Conservation (phyloP, 1,140 invertebrate species). For the Magallana angulata region DNA sequence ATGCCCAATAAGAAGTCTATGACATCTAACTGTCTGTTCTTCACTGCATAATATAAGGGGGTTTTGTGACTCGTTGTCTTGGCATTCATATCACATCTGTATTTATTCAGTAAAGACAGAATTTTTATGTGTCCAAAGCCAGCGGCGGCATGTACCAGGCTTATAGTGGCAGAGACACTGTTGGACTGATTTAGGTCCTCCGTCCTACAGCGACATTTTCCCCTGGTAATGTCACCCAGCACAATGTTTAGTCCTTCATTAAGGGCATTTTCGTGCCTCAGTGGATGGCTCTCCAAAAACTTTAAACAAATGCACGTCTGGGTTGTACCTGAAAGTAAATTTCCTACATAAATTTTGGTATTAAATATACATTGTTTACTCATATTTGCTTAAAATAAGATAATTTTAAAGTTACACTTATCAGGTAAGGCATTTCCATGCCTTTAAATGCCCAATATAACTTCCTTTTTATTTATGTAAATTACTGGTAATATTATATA, state of each 20-base stretch:
- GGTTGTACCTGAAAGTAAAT: not conserved
- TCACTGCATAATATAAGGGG: conserved; percentile 16
- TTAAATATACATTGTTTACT: not conserved
- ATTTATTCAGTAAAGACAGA: conserved; percentile 8
- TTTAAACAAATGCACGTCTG: not conserved
- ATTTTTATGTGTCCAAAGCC: not conserved
- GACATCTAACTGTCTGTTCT: not conserved
- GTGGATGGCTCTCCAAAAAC: conserved; percentile 9
- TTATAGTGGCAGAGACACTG: not conserved
- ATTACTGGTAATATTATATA: no score
- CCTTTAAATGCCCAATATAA: no score
- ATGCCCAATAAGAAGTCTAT: conserved; percentile 45
- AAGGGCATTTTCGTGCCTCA: conserved; percentile 6
- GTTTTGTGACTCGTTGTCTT: not conserved
- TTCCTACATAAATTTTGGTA: not conserved
- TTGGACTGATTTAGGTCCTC: not conserved
- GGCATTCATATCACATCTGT: conserved; percentile 12
- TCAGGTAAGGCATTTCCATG: not conserved
- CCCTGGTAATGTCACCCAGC: not conserved
- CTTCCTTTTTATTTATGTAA: no score
- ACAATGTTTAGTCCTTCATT: not conserved
- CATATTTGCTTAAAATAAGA: not conserved
- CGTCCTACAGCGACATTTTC: conserved; percentile 22
- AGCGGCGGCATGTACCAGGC: conserved; percentile 28
- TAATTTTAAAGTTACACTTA: not conserved